Percentiles rank a stretch among this genome's conserved stretches.
Evolutionary conservation across 2,888 invertebrate genomes (phyloP).

Genomic region (Dynastes maya): DNA sequence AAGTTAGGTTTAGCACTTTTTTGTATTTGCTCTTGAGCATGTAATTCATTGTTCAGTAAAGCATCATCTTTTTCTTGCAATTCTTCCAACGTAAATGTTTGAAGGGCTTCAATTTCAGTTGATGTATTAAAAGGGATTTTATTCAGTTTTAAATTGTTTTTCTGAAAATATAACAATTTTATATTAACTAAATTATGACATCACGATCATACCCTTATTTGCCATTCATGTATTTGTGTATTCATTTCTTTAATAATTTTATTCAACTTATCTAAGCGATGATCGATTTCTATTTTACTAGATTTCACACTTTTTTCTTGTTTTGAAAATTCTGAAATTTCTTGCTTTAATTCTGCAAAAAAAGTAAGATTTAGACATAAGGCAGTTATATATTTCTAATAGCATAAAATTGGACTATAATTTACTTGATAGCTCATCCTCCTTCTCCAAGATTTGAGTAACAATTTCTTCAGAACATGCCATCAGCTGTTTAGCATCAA

Average conservation of each 20-base stretch:
- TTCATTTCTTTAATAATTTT: conserved; percentile 74
- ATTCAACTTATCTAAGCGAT: conserved; percentile 77
- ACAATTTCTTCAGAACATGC: conserved; percentile 75
- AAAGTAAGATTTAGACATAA: too few relatives aligned
- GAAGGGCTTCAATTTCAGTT: conserved; percentile 67
- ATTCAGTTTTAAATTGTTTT: conserved; percentile 69
- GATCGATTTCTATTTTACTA: conserved; percentile 82
- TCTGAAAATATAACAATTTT: conserved; percentile 50
- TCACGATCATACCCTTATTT: conserved; percentile 70
- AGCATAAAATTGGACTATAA: conserved; percentile 35
- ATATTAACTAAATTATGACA: conserved; percentile 5
- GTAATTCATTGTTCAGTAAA: conserved; percentile 75
- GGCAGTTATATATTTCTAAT: not conserved
- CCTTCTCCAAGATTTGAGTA: conserved; percentile 74
- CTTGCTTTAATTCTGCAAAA: conserved; percentile 73
- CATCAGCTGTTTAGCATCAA: conserved; percentile 73
- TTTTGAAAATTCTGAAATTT: conserved; percentile 76
- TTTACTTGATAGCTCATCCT: conserved; percentile 72
- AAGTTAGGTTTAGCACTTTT: conserved; percentile 81
- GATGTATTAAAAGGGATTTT: conserved; percentile 72
- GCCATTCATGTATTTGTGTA: conserved; percentile 74
- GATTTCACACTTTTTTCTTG: conserved; percentile 81
- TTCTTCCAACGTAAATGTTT: conserved; percentile 78
- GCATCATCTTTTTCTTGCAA: conserved; percentile 74
- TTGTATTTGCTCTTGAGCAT: conserved; percentile 75